Evolutionary conservation across 2,113 vertebrate genomes (phyloP).

Genomic region (Phasianus colchicus): DNA sequence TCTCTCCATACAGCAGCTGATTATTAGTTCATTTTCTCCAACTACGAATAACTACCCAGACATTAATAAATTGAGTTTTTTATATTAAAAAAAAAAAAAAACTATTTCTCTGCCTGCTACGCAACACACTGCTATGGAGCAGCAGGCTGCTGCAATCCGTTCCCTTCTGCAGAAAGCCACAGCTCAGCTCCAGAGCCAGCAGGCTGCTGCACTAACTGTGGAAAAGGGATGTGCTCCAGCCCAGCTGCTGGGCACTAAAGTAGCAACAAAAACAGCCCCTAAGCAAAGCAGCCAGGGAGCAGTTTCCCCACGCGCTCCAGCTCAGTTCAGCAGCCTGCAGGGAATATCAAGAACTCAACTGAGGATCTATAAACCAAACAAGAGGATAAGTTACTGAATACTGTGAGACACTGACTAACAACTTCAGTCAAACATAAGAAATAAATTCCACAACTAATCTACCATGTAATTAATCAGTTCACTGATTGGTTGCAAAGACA

Average conservation of each 20-base stretch:
- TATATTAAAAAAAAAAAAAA: neutral
- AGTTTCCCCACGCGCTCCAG: neutral
- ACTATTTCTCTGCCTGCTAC: neutral
- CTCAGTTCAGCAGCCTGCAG: neutral
- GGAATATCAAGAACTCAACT: neutral
- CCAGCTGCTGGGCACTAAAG: neutral
- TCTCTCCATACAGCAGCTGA: neutral
- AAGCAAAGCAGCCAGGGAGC: neutral
- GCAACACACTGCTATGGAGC: neutral
- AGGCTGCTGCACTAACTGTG: neutral
- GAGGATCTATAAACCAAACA: slow-evolving; percentile 37
- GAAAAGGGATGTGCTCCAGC: neutral
- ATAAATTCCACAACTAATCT: neutral
- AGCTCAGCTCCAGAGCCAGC: neutral
- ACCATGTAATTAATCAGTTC: neutral
- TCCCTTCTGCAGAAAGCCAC: neutral
- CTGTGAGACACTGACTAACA: neutral
- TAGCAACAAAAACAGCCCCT: neutral
- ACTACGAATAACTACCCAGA: neutral
- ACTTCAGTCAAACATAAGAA: neutral
- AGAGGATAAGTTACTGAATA: neutral
- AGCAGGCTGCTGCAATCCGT: neutral
- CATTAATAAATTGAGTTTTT: neutral
- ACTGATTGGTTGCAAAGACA: neutral
- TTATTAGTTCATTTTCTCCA: neutral